phyloP scores from a whole-genome alignment of 2,888 invertebrate genomes.

The Hypomecis atomaria region DNA sequence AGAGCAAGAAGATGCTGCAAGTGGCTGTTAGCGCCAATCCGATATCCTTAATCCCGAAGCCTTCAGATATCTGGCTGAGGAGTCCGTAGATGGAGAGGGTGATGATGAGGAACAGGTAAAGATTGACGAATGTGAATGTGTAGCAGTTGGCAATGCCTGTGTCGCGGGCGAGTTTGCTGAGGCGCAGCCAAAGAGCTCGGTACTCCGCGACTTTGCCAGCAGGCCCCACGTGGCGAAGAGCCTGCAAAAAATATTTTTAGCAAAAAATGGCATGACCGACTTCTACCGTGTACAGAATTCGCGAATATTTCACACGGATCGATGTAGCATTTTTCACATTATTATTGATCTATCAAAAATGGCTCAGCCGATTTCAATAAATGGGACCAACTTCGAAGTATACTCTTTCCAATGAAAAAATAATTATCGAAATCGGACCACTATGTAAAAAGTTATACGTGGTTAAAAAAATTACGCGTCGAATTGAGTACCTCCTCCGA shows the following conservation, averaged over 20 bases:
- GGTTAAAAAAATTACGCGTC: too few relatives aligned
- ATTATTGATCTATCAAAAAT: too few relatives aligned
- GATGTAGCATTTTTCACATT: too few relatives aligned
- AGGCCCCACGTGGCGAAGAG: constrained; percentile 88
- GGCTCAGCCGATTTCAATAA: too few relatives aligned
- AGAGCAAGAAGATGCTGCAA: constrained; percentile 87
- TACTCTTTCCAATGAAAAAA: too few relatives aligned
- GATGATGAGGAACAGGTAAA: constrained; percentile 89
- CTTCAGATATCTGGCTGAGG: constrained; percentile 89
- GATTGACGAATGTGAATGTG: constrained; percentile 87
- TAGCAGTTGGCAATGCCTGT: constrained; percentile 88
- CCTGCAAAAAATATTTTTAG: constrained; percentile 76
- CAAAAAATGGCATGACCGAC: too few relatives aligned
- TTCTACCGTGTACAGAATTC: too few relatives aligned
- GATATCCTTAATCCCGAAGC: constrained; percentile 89
- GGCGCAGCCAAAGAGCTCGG: constrained; percentile 88
- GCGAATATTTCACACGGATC: too few relatives aligned
- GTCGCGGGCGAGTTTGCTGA: constrained; percentile 87
- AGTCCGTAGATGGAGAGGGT: constrained; percentile 90
- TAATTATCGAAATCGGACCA: too few relatives aligned
- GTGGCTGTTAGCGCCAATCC: constrained; percentile 88
- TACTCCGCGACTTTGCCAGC: constrained; percentile 89
- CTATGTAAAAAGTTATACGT: too few relatives aligned
- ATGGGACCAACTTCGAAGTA: too few relatives aligned
- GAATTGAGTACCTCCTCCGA: too few relatives aligned